Evolutionary conservation across 2,888 invertebrate genomes (phyloP), one percentile per base, ranked within the genome.

Genomic region (Entomobrya proxima): DNA sequence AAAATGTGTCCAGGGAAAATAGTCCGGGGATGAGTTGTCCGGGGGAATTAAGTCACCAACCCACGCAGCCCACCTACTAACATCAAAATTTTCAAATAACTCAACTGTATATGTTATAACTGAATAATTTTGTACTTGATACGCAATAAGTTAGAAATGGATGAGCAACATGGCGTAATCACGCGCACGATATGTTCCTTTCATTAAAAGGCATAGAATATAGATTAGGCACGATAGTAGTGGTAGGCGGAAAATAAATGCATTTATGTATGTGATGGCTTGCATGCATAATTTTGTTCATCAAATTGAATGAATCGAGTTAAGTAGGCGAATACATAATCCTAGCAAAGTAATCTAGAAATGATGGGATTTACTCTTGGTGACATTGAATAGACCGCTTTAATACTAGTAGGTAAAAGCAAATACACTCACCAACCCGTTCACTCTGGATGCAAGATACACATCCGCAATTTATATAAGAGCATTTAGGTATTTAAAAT

Each of bases 301-400:
- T 67, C 21, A 21, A 13, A 67, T 21, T 37, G 27, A 27, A 61
- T 35, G 44, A 74, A 52, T 58, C 24, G 32, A 67, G 74, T 74
- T 58, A 72, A 44, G 80, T 58, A 81, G 40, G 61, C 58, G 37
- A 58, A 58, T 81, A 47, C 32, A 1, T 67, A 81, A 74, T 81
- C 32, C 81, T 74, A 30, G 58, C 6, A 35, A 55, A 64, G 72
- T 61, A 81, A 81, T 81, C 58, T 72, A 47, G 30, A 58, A 74
- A 72, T 81, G 81, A 81, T 81, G 47, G 58, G 81, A 81, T 81
- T 44, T 74, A 32, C 37, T 58, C n/a, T 58, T 74, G 81, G 58
- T 74, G 81, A 81, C 81, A 81, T 81, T 81, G 81, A 55, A 35
- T 76, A 52, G 35, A 35, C 21, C 24, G 7, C 15, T 75, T 24